Evolutionary conservation across 2,797 vertebrate genomes (phyloP), one percentile per base, ranked within the genome.

Genomic region (Danio aesculapii): DNA sequence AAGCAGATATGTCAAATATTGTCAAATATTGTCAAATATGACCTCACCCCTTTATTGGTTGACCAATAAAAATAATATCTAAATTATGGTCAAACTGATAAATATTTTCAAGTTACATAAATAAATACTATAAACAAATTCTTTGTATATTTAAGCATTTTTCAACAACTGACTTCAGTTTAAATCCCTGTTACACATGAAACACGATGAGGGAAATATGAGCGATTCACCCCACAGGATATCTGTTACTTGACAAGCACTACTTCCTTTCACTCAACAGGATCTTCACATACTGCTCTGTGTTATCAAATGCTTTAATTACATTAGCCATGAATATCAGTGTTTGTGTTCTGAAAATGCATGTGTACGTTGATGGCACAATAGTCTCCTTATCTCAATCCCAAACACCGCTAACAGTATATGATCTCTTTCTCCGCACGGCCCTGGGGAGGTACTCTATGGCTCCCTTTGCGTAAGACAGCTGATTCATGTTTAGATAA

Each of bases 401-500:
- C 77, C 75, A 49, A 77, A 77, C 59, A 9, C 49, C 58, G 70
- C 76, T 81, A 64, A 63, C 75, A 84, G 79, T 49, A 49, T 66
- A 70, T 47, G 68, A 78, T 19, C 16, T 67, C 39, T 74, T 57
- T 50, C 17, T 57, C 58, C 11, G 6, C 21, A 30, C 6, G 52
- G 43, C 81, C 84, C 80, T 61, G 46, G 76, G 75, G 84, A 84
- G 70, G 57, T 71, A 43, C 64, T 59, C 17, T 62, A 53, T 64
- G 66, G 49, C 70, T 77, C 47, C 68, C 67, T 63, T 79, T n/a
- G 64, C 64, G 14, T 69, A 71, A 72, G 71, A 70, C 61, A 53
- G 52, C 78, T 77, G 81, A 87, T 84, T 84, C 75, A 83, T 79
- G 83, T 83, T 49, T 69, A 77, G 81, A 83, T 87, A 75, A 84